Evolutionary conservation across 2,888 invertebrate species (phyloP).

Genomic region (Torymus texanus): DNA sequence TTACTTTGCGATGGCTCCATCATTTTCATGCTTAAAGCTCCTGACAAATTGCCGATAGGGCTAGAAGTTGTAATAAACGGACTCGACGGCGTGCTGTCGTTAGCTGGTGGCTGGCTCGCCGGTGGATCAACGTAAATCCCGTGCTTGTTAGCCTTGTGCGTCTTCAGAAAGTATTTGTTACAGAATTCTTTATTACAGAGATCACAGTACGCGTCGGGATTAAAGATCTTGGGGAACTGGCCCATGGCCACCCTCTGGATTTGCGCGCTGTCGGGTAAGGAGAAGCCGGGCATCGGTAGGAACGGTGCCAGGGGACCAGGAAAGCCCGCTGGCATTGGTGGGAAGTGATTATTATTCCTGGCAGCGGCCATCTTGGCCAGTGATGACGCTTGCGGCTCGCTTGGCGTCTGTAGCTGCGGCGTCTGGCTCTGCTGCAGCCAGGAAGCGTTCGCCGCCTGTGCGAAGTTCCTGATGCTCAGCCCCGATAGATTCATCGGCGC

Average conservation of each 20-base stretch:
- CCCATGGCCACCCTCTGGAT: slow-evolving; percentile 78
- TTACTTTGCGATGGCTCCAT: slow-evolving; percentile 57
- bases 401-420: slow-evolving; percentile 37
- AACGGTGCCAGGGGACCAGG: slow-evolving; percentile 69
- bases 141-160: slow-evolving; percentile 98
- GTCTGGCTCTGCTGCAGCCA: slow-evolving; percentile 64
- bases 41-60: slow-evolving; percentile 52
- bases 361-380: slow-evolving; percentile 39
- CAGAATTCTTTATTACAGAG: slow-evolving; percentile 99
- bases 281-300: slow-evolving; percentile 77
- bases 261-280: slow-evolving; percentile 74
- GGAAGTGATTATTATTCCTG: slow-evolving; percentile 63
- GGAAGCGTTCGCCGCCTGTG: slow-evolving; percentile 60
- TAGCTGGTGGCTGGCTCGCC: slow-evolving; percentile 65
- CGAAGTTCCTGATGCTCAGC: slow-evolving; percentile 70
- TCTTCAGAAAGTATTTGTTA: slow-evolving; percentile 98
- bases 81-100: slow-evolving; percentile 61
- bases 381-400: slow-evolving; percentile 9
- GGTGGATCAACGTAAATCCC: slow-evolving; percentile 86
- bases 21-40: slow-evolving; percentile 56
- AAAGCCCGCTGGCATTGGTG: slow-evolving; percentile 65
- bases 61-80: slow-evolving; percentile 32
- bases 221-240: slow-evolving; percentile 84
- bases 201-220: slow-evolving; percentile 97
- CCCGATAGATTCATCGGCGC: slow-evolving; percentile 70